A percentile compares a stretch with the other conserved stretches of the same genome.
Conservation (phyloP, 2,113 vertebrate species). For the Colinus virginianus region DNA sequence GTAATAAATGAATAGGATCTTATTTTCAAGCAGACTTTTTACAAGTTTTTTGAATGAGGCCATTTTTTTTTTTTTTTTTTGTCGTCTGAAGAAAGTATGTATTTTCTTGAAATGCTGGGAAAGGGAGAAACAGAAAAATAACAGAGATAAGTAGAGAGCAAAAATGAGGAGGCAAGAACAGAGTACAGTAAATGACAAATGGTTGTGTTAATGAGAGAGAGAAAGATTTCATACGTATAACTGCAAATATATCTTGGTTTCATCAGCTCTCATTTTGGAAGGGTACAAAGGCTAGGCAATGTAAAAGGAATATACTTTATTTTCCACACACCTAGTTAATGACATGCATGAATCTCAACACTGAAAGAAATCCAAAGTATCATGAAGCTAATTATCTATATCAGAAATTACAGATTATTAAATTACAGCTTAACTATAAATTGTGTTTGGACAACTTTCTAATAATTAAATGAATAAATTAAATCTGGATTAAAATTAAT, state of each 20-base stretch:
- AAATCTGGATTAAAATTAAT: background rate
- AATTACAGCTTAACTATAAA: background rate
- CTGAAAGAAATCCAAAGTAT: background rate
- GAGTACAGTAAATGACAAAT: background rate
- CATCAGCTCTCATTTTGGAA: background rate
- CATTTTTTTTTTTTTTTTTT: background rate
- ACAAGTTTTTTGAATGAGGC: background rate
- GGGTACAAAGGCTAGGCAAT: background rate
- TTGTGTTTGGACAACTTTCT: background rate
- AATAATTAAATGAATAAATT: background rate
- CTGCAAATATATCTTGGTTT: background rate
- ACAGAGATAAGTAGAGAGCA: background rate
- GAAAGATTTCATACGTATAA: background rate
- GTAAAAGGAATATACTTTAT: background rate
- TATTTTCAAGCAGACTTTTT: background rate
- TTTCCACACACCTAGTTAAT: background rate
- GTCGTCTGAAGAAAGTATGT: background rate
- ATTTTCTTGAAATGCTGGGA: background rate
- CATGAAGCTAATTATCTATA: background rate
- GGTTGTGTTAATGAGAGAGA: background rate
- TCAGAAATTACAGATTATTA: background rate
- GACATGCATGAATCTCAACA: background rate
- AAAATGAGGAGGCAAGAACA: background rate
- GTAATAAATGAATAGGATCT: fast-evolving
- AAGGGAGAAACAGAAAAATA: background rate